Evolutionary conservation across 2,113 vertebrate species (phyloP).

Genomic region (Mesembrinibis cayennensis): DNA sequence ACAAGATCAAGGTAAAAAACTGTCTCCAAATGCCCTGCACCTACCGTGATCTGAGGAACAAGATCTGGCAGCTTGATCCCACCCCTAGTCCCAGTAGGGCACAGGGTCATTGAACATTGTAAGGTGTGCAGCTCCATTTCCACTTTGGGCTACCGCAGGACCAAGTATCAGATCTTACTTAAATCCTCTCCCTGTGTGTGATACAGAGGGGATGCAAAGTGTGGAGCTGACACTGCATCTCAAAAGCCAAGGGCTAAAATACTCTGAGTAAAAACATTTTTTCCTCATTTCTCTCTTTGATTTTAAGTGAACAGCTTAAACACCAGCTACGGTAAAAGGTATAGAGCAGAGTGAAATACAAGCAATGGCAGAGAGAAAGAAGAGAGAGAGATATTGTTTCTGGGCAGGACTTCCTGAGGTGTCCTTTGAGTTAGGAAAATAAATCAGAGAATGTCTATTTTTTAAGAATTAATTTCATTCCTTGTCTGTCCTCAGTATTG

Average conservation of each 20-base stretch:
- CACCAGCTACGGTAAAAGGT: not conserved
- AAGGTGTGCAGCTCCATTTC: not conserved
- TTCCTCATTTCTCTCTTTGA: not conserved
- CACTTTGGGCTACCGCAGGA: not conserved
- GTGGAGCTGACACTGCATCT: not conserved
- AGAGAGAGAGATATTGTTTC: not conserved
- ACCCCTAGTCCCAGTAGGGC: not conserved
- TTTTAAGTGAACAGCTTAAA: not conserved
- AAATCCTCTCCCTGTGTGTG: not conserved
- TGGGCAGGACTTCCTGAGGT: not conserved
- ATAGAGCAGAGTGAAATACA: not conserved
- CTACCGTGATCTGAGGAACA: not conserved
- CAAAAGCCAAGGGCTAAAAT: not conserved
- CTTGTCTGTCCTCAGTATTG: not conserved
- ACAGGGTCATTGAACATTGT: not conserved
- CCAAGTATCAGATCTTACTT: not conserved
- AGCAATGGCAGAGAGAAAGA: not conserved
- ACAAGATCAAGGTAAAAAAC: not conserved
- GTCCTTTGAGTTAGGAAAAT: not conserved
- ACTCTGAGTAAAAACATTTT: not conserved
- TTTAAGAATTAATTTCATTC: not conserved
- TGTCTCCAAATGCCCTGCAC: not conserved
- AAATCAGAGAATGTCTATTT: not conserved
- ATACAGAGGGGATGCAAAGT: not conserved
- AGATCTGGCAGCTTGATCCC: not conserved